Conservation (phyloP, 2,797 vertebrate genomes). For the Poeciliopsis infans region DNA sequence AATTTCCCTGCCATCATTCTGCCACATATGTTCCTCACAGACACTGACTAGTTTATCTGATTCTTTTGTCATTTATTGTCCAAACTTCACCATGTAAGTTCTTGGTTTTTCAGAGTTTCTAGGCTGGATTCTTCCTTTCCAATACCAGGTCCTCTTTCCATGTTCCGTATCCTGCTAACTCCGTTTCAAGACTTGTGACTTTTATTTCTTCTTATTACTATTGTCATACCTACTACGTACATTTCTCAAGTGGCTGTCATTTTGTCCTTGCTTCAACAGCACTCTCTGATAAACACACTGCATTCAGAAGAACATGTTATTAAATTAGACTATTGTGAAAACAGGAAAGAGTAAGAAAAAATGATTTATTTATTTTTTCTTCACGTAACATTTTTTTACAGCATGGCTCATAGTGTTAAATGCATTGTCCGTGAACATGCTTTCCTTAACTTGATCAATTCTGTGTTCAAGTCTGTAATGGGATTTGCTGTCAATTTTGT, state of each 20-base stretch:
- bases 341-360: background rate
- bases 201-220: background rate
- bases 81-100: background rate
- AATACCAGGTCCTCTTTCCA: background rate
- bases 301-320: background rate
- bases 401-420: slow-evolving; percentile 13
- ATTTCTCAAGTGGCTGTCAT: background rate
- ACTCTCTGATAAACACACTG: background rate
- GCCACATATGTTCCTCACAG: background rate
- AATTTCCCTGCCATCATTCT: background rate
- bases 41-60: background rate
- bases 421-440: slow-evolving; percentile 37
- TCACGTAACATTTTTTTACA: slow-evolving; percentile 13
- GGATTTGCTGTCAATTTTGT: slow-evolving; percentile 71
- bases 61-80: background rate
- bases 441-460: slow-evolving; percentile 67
- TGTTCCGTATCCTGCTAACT: background rate
- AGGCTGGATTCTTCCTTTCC: background rate
- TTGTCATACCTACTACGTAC: background rate
- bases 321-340: background rate
- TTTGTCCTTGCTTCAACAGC: background rate
- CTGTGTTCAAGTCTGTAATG: slow-evolving; percentile 60
- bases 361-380: background rate
- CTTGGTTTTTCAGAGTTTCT: background rate
- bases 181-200: background rate